phyloP scores from a whole-genome alignment of 2,797 vertebrate genomes.

The Acanthurus tractus region DNA sequence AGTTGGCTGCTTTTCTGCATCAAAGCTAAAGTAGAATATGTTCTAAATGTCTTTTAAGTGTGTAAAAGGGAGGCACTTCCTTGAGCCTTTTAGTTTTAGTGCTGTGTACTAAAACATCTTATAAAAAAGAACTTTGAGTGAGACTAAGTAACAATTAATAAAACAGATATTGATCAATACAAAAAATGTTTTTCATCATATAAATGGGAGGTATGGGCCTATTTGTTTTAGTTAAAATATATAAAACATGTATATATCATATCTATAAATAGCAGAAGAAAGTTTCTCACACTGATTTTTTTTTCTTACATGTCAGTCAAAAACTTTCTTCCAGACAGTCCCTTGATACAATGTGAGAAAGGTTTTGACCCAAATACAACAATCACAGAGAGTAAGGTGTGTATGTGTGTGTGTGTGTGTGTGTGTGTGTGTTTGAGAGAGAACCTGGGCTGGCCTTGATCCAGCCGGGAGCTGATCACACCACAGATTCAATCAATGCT shows the following conservation, averaged over 20 bases:
- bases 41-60: neutral
- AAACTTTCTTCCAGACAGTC: conserved; percentile 12
- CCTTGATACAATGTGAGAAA: conserved; percentile 2
- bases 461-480: conserved; percentile 33
- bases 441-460: conserved; percentile 4
- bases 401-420: too few relatives aligned
- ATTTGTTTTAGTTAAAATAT: too few relatives aligned
- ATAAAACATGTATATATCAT: too few relatives aligned
- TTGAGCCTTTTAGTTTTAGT: neutral
- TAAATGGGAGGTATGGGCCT: neutral
- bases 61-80: neutral
- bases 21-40: neutral
- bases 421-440: neutral
- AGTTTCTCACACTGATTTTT: neutral
- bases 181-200: conserved; percentile 16
- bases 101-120: neutral
- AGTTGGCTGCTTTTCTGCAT: neutral
- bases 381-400: conserved; percentile 5
- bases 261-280: neutral
- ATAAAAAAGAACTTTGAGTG: neutral
- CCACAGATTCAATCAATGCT: conserved; percentile 56
- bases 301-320: conserved; percentile 5
- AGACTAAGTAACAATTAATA: neutral
- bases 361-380: conserved; percentile 32
- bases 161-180: conserved; percentile 9